These are phyloP conservation scores for Tetanocera ferruginea DNA, from an alignment of 2,888 invertebrate genomes.

Conservation along the genomic window DNA sequence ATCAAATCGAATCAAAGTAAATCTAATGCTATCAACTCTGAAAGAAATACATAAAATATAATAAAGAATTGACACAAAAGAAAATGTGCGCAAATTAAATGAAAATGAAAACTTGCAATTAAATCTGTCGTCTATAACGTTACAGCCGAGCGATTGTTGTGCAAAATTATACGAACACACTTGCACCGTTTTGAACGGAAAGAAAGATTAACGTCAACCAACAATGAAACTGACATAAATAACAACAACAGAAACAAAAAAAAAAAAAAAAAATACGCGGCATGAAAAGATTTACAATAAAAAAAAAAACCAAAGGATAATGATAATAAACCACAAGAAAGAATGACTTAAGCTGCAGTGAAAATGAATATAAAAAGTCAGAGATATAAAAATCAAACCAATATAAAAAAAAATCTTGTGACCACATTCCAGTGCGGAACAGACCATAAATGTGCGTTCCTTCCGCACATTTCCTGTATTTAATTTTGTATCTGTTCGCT, in stretches of 20 bases:
- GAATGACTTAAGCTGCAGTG: constrained; percentile 4
- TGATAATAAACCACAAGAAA: not conserved
- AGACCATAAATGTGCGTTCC: not conserved
- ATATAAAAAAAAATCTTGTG: not conserved
- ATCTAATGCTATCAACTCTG: too few relatives aligned
- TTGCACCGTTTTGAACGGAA: not conserved
- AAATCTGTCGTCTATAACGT: constrained; percentile 4
- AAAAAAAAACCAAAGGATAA: not conserved
- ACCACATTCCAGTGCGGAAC: not conserved
- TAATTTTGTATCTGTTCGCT: not conserved
- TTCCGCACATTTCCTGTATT: not conserved
- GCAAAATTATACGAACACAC: not conserved
- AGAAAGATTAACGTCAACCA: not conserved
- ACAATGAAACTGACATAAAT: not conserved
- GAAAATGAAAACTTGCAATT: constrained; percentile 26
- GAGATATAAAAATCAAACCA: not conserved
- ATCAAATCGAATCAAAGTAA: too few relatives aligned
- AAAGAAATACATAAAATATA: not conserved
- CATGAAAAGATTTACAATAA: not conserved
- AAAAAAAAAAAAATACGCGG: not conserved
- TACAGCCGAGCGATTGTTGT: constrained; percentile 4
- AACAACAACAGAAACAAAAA: too few relatives aligned
- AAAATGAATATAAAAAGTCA: not conserved
- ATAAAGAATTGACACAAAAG: constrained; percentile 14
- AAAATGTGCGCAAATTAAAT: constrained; percentile 28